Evolutionary conservation across 2,888 invertebrate genomes (phyloP).

Genomic region (Drosophila anceps): DNA sequence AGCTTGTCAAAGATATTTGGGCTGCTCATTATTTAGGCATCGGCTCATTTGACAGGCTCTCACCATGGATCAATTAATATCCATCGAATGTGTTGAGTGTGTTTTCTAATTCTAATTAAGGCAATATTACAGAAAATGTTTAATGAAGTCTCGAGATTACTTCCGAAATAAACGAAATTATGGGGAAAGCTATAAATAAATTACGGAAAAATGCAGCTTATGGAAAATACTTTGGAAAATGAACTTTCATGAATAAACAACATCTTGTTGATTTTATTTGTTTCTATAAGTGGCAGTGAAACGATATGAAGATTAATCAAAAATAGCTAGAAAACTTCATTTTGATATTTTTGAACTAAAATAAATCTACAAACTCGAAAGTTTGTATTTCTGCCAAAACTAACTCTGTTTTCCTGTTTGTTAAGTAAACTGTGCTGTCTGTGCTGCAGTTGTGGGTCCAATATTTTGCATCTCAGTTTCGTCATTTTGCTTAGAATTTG

Average conservation of each 20-base stretch:
- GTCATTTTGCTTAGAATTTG: too few species aligned
- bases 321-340: not conserved
- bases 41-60: conserved; percentile 72
- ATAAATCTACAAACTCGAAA: not conserved
- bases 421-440: not conserved
- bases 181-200: conserved; percentile 47
- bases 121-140: conserved; percentile 25
- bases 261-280: not conserved
- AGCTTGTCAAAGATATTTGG: conserved; percentile 35
- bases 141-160: conserved; percentile 36
- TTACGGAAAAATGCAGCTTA: not conserved
- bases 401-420: not conserved
- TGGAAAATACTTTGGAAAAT: conserved; percentile 1
- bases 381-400: too few species aligned
- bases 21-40: conserved; percentile 62
- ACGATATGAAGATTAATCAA: not conserved
- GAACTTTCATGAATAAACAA: not conserved
- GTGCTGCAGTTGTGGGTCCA: too few species aligned
- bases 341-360: not conserved
- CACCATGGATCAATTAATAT: conserved; percentile 77
- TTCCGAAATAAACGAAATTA: conserved; percentile 40
- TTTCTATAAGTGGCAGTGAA: not conserved
- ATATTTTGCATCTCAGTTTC: too few species aligned
- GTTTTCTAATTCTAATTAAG: conserved; percentile 67
- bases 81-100: conserved; percentile 57